phyloP scores from a whole-genome alignment of 2,888 invertebrate species.

The Lottia gigantea region DNA sequence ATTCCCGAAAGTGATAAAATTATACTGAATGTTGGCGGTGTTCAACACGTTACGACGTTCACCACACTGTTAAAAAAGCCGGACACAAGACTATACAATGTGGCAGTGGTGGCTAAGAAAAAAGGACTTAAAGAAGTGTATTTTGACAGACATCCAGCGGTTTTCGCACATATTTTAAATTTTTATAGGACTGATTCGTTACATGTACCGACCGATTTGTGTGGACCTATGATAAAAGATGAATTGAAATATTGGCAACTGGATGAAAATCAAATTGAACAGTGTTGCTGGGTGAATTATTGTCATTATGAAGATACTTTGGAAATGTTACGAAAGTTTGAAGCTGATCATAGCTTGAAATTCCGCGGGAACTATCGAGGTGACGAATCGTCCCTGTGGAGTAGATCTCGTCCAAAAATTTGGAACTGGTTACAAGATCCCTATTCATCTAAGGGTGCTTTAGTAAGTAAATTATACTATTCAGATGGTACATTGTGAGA shows the following conservation, averaged over 20 bases:
- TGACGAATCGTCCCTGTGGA: slow-evolving; percentile 16
- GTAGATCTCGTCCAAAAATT: slow-evolving; percentile 7
- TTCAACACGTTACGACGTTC: slow-evolving; percentile 10
- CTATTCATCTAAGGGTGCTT: slow-evolving; percentile 21
- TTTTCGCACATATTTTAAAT: slow-evolving; percentile 20
- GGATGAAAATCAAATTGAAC: slow-evolving; percentile 33
- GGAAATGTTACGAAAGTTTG: slow-evolving; percentile 20
- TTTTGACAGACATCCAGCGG: slow-evolving; percentile 18
- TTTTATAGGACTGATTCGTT: slow-evolving; percentile 18
- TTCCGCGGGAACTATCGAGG: neutral
- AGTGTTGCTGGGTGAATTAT: slow-evolving; percentile 38
- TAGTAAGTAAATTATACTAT: slow-evolving; percentile 19
- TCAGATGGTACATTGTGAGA: too few relatives aligned
- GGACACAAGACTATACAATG: slow-evolving; percentile 7
- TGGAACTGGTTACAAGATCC: slow-evolving; percentile 30
- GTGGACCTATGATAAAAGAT: slow-evolving; percentile 21
- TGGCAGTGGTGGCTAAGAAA: slow-evolving; percentile 2
- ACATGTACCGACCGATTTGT: slow-evolving; percentile 19
- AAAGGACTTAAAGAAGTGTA: slow-evolving; percentile 12
- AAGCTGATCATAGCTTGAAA: slow-evolving; percentile 10
- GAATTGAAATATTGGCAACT: slow-evolving; percentile 40
- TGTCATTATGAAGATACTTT: slow-evolving; percentile 21
- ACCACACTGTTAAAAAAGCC: slow-evolving; percentile 17
- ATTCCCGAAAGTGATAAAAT: neutral
- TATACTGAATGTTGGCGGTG: slow-evolving; percentile 17